Evolutionary conservation across 2,888 invertebrate genomes (phyloP), one percentile per base, ranked within the genome.

Genomic region (Parapristionchus giblindavisi): DNA sequence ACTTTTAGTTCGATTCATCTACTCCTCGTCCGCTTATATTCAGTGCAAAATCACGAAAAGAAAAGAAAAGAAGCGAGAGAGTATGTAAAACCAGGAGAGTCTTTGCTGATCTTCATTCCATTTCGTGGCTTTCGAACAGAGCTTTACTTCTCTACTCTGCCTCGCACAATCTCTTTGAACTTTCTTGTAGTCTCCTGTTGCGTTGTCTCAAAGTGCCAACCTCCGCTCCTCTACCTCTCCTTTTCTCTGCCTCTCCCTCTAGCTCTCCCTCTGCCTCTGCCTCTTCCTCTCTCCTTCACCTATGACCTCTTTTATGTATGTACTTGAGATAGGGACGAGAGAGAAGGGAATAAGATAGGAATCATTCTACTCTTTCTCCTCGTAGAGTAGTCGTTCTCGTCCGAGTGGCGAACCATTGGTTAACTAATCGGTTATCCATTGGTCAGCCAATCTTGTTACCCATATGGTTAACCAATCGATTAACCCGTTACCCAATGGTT

Each of bases 171-270:
- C n/a, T n/a, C n/a, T n/a, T n/a, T n/a, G n/a, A n/a, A n/a, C n/a
- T n/a, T n/a, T n/a, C n/a, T n/a, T n/a, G n/a, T n/a, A n/a, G n/a
- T n/a, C n/a, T n/a, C n/a, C n/a, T n/a, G 14, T 61, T 27, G 56
- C 38, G 40, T 63, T 5, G 24, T 40, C 43, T 21, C 40, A 63
- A 75, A 78, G 76, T 76, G 72, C 72, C 58, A 40, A 38, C 76
- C 66, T 78, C 75, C 76, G 71, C 75, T 73, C 52, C 48, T 0
- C 48, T 38, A 6, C 27, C 66, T 40, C 51, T 74, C 60, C 65
- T n/a, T 66, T 24, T 73, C 61, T 75, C 60, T 56, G 52, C 34
- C 58, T 40, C 51, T 63, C 56, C 27, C 58, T 40, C 56, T 61
- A 40, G 34, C 72, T 54, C 40, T 34, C 56, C 56, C 54, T 58